A percentile compares a stretch with the other conserved stretches of the same genome.
Conservation (phyloP, 2,888 invertebrate genomes). For the Diarsia rubi region DNA sequence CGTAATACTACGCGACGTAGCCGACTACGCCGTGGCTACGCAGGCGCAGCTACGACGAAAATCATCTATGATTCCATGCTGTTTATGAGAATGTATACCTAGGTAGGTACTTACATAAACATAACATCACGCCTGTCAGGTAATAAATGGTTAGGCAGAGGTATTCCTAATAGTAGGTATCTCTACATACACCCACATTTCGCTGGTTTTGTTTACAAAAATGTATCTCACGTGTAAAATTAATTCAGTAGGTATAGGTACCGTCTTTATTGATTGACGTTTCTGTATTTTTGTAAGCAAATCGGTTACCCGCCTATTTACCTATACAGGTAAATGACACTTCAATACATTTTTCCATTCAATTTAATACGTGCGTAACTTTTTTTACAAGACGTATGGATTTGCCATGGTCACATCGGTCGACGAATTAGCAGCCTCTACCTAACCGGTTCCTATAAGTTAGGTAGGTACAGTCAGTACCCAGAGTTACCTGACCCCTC, state of each 20-base stretch:
- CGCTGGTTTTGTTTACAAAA: neutral
- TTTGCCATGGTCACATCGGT: slow-evolving; percentile 26
- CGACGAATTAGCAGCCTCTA: slow-evolving; percentile 25
- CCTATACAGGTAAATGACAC: slow-evolving; percentile 3
- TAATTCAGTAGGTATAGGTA: neutral
- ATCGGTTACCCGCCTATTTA: neutral
- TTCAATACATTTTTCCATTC: slow-evolving; percentile 8
- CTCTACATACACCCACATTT: too few relatives aligned
- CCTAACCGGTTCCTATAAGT: slow-evolving; percentile 43
- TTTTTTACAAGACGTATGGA: slow-evolving; percentile 24
- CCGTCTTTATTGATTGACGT: neutral
- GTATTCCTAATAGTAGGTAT: too few relatives aligned
- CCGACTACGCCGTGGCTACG: slow-evolving; percentile 3
- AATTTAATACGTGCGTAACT: slow-evolving; percentile 12
- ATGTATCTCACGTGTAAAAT: neutral
- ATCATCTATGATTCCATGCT: neutral
- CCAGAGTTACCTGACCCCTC: too few relatives aligned
- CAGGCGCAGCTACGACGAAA: neutral
- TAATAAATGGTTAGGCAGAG: too few relatives aligned
- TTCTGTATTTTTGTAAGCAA: slow-evolving; percentile 2
- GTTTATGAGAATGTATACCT: neutral
- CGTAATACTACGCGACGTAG: neutral
- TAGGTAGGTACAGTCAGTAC: neutral
- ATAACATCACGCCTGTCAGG: too few relatives aligned
- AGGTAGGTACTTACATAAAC: too few relatives aligned